Percentiles rank a stretch among this genome's conserved stretches.
Conservation (phyloP, 2,113 vertebrate genomes). For the Cheirogaleus medius region DNA sequence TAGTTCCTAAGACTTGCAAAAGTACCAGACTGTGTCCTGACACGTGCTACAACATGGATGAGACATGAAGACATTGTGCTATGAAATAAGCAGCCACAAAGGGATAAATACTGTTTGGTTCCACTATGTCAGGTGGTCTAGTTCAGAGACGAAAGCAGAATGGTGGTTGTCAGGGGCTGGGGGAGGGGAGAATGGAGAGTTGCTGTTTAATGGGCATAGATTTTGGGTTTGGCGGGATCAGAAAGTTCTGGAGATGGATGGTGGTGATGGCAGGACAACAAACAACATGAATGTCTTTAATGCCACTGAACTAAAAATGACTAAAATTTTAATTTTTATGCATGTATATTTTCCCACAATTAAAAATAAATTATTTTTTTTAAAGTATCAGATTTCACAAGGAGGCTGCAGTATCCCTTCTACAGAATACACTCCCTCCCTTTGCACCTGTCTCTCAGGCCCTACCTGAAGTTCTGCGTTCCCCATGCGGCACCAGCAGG, state of each 20-base stretch:
- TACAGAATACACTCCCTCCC: accelerated
- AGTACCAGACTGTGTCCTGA: neutral
- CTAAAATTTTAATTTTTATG: neutral
- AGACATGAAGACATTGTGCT: neutral
- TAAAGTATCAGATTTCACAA: neutral
- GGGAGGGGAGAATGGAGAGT: neutral
- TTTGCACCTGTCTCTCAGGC: neutral
- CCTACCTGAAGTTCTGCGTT: accelerated
- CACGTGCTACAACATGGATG: neutral
- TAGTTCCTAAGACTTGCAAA: neutral
- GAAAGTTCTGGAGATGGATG: neutral
- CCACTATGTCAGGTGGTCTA: neutral
- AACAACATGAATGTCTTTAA: accelerated
- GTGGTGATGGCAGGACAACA: accelerated
- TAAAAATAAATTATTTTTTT: neutral
- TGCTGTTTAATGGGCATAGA: neutral
- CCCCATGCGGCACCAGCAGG: accelerated
- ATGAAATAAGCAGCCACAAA: neutral
- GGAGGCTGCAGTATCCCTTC: neutral
- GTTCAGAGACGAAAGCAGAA: neutral
- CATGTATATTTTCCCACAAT: neutral
- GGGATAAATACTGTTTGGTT: neutral
- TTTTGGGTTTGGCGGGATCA: neutral
- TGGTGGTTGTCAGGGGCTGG: neutral
- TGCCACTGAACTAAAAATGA: neutral